Base-by-base conservation (phyloP, 1,140 invertebrate species). In the Zaprionus tsacasi region DNA sequence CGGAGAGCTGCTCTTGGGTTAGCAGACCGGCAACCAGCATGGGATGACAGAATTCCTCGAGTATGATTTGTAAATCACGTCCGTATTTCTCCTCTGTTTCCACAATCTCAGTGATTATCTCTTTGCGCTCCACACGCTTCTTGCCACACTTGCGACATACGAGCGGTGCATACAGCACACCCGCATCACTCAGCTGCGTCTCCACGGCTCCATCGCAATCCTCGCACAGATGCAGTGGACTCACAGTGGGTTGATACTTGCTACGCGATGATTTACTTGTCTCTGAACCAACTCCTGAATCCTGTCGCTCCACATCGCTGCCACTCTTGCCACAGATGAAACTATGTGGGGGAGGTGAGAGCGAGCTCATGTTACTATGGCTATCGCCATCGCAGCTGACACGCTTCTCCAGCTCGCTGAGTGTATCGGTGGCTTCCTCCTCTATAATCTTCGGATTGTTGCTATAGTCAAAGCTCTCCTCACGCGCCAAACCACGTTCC, bases 71-170 rank as follows among this genome's bases (percentile, higher is more conserved):
- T 75, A 99, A 93, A 93, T 99, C 98, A 76, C 97, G 94, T 2
- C 97, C 97, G 91, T 99, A 99, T 91, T 98, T 99, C 78, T 98
- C 96, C 93, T 99, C 98, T 1, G 98, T 99, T 92, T 99, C 98
- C 3, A 98, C 96, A 71, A 99, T 98, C 94, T 99, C 98, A 1
- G 96, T 96, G 56, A 99, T 97, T 17, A 98, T 99, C 93, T 99
- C 98, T 88, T 98, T 98, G 40, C 98, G 94, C 91, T 99, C 98
- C 0, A 96, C 95, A 65, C 98, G 94, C 89, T 97, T 97, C 85
- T 98, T 97, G 50, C 95, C 94, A 92, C 98, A 99, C 90, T 97
- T 97, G 69, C 96, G 94, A 93, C 98, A 99, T 7, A 98, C 95
- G 60, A 97, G 93, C 1, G 96, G 95, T n/a, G 96, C 95, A 79